These are phyloP conservation scores for Phyllostomus hastatus DNA, from an alignment of 2,113 vertebrate species.

Conservation along the genomic window DNA sequence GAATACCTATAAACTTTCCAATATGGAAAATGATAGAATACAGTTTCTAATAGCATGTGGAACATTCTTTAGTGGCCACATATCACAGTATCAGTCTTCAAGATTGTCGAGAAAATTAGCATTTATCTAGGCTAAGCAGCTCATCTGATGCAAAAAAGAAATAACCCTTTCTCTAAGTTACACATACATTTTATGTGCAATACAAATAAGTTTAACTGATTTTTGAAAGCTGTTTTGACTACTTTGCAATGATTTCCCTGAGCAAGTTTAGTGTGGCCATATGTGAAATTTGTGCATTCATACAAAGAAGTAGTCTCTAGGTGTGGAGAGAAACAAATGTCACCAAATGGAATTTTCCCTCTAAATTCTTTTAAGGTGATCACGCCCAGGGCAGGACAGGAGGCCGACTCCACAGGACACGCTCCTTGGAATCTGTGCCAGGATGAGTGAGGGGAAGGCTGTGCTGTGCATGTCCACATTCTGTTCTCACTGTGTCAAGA, in stretches of 20 bases:
- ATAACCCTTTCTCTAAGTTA: neutral
- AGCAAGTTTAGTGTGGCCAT: neutral
- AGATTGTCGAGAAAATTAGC: neutral
- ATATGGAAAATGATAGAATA: neutral
- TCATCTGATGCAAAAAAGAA: neutral
- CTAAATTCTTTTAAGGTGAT: neutral
- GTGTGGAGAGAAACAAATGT: neutral
- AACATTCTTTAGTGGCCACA: neutral
- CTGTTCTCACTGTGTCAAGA: fast-evolving
- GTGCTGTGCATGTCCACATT: neutral
- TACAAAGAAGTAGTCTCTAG: neutral
- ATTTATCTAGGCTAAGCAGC: neutral
- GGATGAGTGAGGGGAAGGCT: neutral
- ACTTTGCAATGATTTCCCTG: neutral
- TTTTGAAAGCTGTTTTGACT: neutral
- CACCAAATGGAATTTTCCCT: neutral
- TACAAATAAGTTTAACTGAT: neutral
- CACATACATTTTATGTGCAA: neutral
- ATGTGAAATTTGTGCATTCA: neutral
- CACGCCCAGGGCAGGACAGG: too few relatives aligned
- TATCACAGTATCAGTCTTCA: neutral
- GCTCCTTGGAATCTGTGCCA: fast-evolving
- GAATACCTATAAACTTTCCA: neutral
- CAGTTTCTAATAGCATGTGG: neutral
- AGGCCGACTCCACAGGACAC: neutral